phyloP scores from a whole-genome alignment of 2,113 vertebrate genomes.

The Romanogobio albipinnatus region DNA sequence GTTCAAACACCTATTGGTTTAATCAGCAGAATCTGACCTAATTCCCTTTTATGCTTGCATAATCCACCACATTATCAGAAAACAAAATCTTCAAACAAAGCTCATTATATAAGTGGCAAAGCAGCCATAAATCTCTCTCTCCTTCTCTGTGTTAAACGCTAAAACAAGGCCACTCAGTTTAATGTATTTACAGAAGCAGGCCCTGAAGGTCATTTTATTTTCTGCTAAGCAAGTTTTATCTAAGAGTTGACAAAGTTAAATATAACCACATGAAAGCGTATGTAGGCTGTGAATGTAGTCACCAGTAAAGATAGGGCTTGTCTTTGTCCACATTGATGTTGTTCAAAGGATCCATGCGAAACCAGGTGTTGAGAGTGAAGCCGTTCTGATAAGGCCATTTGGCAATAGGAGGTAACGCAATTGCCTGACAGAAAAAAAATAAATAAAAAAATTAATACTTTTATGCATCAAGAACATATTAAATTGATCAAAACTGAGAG shows the following conservation, averaged over 20 bases:
- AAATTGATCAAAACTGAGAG: too few relatives aligned
- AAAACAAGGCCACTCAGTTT: conserved; percentile 54
- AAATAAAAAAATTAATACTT: not conserved
- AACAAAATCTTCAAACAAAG: conserved; percentile 57
- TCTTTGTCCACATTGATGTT: conserved; percentile 97
- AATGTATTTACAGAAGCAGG: conserved; percentile 60
- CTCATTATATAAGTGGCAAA: conserved; percentile 12
- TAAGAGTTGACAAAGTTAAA: conserved; percentile 19
- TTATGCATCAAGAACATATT: too few relatives aligned
- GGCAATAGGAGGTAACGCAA: conserved; percentile 97
- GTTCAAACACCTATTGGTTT: conserved; percentile 58
- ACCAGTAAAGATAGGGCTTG: conserved; percentile 99
- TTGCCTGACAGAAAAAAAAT: conserved; percentile 77
- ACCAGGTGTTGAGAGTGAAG: conserved; percentile 98
- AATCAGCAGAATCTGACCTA: conserved; percentile 65
- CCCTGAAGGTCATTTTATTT: conserved; percentile 47
- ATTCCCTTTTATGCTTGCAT: conserved; percentile 53
- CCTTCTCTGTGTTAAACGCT: not conserved
- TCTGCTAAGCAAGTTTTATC: conserved; percentile 18
- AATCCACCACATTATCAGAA: conserved; percentile 60
- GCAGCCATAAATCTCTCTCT: conserved; percentile 1
- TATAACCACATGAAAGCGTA: not conserved
- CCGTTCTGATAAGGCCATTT: conserved; percentile 99
- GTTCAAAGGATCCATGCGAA: conserved; percentile 97
- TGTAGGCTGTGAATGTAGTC: conserved; percentile 65